Percentiles rank a stretch among this genome's conserved stretches.
These are phyloP conservation scores for Drosophila greeni DNA, from an alignment of 2,888 invertebrate species.

Conservation along the genomic window DNA sequence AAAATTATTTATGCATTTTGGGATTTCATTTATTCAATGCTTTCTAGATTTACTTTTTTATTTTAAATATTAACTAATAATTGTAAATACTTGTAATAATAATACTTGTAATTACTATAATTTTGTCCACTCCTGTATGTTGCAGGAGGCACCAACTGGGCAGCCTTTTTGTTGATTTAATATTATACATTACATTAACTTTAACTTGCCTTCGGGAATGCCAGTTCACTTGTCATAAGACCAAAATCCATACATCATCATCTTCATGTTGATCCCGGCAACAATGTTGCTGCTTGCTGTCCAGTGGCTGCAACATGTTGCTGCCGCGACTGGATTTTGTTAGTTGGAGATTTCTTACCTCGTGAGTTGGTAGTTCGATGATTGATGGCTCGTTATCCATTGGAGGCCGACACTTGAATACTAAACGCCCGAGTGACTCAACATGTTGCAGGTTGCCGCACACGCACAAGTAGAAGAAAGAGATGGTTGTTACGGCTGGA, in stretches of 20 bases:
- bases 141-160: background rate
- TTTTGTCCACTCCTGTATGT: background rate
- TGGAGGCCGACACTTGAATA: conserved; percentile 60
- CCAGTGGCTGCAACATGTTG: conserved; percentile 52
- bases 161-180: conserved; percentile 41
- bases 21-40: too few relatives aligned
- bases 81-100: too few relatives aligned
- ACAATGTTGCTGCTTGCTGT: conserved; percentile 29
- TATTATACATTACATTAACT: conserved; percentile 62
- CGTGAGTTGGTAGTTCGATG: conserved; percentile 32
- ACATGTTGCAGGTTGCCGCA: conserved; percentile 65
- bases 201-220: conserved; percentile 30
- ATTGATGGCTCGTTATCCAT: conserved; percentile 61
- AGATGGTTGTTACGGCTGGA: background rate
- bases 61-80: background rate
- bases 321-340: conserved; percentile 16
- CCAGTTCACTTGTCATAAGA: conserved; percentile 54
- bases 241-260: conserved; percentile 15
- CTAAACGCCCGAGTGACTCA: conserved; percentile 65
- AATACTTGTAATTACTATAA: too few relatives aligned
- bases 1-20: background rate
- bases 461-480: conserved; percentile 13
- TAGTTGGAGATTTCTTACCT: conserved; percentile 14
- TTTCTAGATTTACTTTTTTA: background rate
- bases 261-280: conserved; percentile 29